Conservation (phyloP, 2,888 invertebrate species). For the Drosophila meridionalis region DNA sequence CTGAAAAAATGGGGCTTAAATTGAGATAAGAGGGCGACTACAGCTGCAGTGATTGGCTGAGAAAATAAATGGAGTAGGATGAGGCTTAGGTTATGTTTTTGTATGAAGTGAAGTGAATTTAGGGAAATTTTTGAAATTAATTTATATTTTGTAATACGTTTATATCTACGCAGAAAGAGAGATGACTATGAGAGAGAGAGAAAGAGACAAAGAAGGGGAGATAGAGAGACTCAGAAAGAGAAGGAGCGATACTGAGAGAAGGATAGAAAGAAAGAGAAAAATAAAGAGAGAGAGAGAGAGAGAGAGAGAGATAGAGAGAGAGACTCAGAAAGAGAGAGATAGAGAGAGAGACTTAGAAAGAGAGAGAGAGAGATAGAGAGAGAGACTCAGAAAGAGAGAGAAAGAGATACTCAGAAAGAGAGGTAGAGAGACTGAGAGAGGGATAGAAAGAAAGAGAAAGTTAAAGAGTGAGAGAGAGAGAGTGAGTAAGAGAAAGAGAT, state of each 20-base stretch:
- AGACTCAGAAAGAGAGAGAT: background rate
- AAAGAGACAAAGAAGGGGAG: no score
- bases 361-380: background rate
- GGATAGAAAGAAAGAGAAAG: background rate
- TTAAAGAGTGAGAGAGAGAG: no score
- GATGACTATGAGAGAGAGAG: no score
- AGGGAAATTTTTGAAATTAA: background rate
- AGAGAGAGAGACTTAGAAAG: no score
- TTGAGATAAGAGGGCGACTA: background rate
- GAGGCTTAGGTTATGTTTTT: background rate
- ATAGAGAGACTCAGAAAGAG: no score
- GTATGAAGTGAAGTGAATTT: background rate
- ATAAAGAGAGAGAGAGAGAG: background rate
- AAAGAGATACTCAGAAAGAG: no score
- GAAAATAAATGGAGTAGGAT: background rate
- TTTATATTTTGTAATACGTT: no score
- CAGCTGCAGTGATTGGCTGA: background rate
- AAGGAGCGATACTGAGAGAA: no score
- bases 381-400: no score
- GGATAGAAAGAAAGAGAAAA: no score
- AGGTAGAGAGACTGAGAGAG: background rate
- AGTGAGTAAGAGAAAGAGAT: no score
- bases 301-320: background rate
- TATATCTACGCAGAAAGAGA: no score
- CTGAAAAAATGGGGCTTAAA: slow-evolving; percentile 11